These are phyloP conservation scores for Epirrhoe alternata DNA, from an alignment of 2,888 invertebrate genomes.

Conservation along the genomic window DNA sequence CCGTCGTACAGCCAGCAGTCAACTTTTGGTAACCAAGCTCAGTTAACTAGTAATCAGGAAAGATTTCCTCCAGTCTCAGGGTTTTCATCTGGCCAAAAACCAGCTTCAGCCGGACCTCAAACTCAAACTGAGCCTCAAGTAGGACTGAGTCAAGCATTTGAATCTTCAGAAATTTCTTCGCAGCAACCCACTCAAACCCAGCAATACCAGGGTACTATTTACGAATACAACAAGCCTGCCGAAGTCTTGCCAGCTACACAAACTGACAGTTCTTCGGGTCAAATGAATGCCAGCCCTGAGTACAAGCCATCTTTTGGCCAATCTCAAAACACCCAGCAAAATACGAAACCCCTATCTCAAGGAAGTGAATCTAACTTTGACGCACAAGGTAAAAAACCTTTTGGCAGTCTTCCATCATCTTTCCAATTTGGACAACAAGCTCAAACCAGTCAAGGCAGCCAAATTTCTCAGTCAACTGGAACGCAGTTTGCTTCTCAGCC, in stretches of 20 bases:
- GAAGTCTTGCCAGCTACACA: conserved; percentile 50
- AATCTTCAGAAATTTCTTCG: conserved; percentile 11
- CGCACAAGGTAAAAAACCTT: conserved; percentile 11
- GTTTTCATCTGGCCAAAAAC: conserved; percentile 30
- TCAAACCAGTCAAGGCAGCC: conserved; percentile 1
- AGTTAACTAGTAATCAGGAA: conserved; percentile 12
- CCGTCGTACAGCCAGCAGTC: conserved; percentile 35
- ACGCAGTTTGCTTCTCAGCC: conserved; percentile 37
- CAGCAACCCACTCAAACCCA: conserved; percentile 36
- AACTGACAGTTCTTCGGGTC: conserved; percentile 37
- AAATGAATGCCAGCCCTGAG: conserved; percentile 23
- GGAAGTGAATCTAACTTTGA: neutral
- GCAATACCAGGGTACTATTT: conserved; percentile 55
- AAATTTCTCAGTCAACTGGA: neutral
- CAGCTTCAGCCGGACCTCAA: conserved; percentile 34
- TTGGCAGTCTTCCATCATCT: neutral
- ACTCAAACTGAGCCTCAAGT: conserved; percentile 31
- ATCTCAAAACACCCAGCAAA: conserved; percentile 15
- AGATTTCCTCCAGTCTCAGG: conserved; percentile 17
- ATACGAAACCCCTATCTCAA: conserved; percentile 9
- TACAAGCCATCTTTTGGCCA: conserved; percentile 20
- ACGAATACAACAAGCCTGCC: conserved; percentile 68
- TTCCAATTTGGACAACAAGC: conserved; percentile 10
- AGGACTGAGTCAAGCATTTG: conserved; percentile 20
- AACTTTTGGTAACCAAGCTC: conserved; percentile 24